Base-by-base conservation (phyloP, 2,888 invertebrate genomes). In the Tenthredo notha region DNA sequence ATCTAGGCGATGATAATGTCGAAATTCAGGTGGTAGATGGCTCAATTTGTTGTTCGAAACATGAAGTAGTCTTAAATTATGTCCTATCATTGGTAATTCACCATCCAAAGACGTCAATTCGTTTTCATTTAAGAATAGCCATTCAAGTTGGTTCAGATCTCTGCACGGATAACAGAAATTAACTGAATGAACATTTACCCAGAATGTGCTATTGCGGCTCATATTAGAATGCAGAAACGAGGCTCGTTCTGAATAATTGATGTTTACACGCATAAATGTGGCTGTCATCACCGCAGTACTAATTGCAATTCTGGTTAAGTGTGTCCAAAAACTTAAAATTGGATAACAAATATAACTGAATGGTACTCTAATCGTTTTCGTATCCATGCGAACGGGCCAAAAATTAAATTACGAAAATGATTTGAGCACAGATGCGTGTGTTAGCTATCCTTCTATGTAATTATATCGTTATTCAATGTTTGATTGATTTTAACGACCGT, bases 91-190 rank as follows among this genome's bases (percentile, higher is more conserved):
- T 2, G 98, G 97, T 86, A 98, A 92, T 93, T 98, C 96, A 74
- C 96, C 96, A 77, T 98, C 97, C 89, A 98, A 94, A 43, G 96
- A 95, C 86, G 95, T 95, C 85, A 98, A 94, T 88, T 96, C 95
- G 92, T 98, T 98, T 84, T 96, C 95, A 91, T 97, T 97, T 80
- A 98, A 95, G 88, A 97, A 96, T 77, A 98, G 94, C 95, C 97
- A 97, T 90, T 96, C 96, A 86, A 98, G 93, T 86, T 96, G 95
- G 86, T 96, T 95, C 78, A 98, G 93, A 85, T 97, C 96, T 86
- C 94, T 94, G 91, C 74, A 90, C 90, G 85, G 86, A 87, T 65
- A 85, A 84, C 50, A 85, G 50, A 80, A 58, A 25, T 47, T 54
- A 10, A 54, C 25, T 9, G 29, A 54, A 77, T 54, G 25, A 21